Conservation (phyloP, 2,113 vertebrate genomes). For the Chaetura pelagica region DNA sequence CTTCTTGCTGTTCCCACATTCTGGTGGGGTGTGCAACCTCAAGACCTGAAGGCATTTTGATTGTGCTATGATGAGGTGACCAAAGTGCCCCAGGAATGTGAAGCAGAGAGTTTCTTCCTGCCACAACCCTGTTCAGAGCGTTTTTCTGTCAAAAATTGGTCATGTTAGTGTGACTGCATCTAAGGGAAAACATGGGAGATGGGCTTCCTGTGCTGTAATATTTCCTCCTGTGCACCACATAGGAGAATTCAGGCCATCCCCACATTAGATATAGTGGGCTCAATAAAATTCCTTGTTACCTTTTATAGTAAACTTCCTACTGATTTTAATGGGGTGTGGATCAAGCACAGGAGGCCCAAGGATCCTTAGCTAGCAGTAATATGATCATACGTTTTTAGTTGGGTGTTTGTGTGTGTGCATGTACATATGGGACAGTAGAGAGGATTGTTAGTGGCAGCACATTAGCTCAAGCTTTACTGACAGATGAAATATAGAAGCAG, state of each 20-base stretch:
- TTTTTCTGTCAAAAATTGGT: background rate
- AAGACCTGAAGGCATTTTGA: background rate
- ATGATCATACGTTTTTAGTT: background rate
- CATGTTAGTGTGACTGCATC: background rate
- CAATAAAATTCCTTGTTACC: background rate
- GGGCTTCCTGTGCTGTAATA: background rate
- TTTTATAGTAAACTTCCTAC: background rate
- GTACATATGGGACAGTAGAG: background rate
- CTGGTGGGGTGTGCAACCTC: background rate
- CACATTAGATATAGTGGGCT: background rate
- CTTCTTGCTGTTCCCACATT: background rate
- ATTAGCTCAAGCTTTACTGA: background rate
- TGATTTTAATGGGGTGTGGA: background rate
- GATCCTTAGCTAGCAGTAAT: background rate
- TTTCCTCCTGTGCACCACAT: background rate
- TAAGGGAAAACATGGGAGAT: background rate
- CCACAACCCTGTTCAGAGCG: background rate
- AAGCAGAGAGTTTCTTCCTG: slow-evolving; percentile 1
- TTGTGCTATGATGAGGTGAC: background rate
- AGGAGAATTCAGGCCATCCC: background rate
- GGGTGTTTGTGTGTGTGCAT: background rate
- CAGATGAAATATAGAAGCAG: slow-evolving; percentile 14
- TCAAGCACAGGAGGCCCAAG: background rate
- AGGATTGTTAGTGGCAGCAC: background rate
- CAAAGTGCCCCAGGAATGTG: background rate